Evolutionary conservation across 2,113 vertebrate species (phyloP).

Genomic region (Nematolebias whitei): DNA sequence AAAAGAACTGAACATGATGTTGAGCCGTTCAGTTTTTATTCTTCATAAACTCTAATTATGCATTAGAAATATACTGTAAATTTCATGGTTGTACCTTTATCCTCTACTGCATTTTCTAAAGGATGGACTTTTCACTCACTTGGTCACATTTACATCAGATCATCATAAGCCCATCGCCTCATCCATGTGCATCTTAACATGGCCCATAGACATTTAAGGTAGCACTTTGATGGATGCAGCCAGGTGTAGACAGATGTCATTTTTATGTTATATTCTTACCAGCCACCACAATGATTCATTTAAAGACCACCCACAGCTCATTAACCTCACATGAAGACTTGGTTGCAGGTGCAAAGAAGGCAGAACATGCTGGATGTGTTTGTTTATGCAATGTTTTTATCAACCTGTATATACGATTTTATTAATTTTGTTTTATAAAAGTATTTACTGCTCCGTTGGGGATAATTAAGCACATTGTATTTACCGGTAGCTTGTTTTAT

Average conservation of each 20-base stretch:
- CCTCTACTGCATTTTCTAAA: background rate
- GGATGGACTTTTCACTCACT: background rate
- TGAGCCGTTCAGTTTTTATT: background rate
- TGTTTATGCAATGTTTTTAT: background rate
- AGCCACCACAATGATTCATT: slow-evolving; percentile 41
- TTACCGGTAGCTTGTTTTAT: too few species aligned
- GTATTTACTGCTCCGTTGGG: too few species aligned
- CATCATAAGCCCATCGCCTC: background rate
- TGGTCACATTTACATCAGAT: background rate
- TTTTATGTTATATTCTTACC: slow-evolving; percentile 45
- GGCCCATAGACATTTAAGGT: slow-evolving; percentile 18
- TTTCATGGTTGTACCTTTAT: background rate
- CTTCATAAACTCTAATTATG: background rate
- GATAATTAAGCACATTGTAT: too few species aligned
- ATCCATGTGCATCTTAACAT: background rate
- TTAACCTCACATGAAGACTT: slow-evolving; percentile 48
- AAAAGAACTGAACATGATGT: background rate
- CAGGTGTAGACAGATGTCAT: slow-evolving; percentile 47
- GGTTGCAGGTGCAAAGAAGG: slow-evolving; percentile 25
- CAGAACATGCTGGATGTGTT: slow-evolving; percentile 8
- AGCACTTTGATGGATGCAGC: slow-evolving; percentile 47
- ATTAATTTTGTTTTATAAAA: too few species aligned
- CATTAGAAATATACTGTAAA: too few species aligned
- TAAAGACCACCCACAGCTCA: slow-evolving; percentile 19
- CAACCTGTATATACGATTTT: too few species aligned